A percentile compares a stretch with the other conserved stretches of the same genome.
Conservation (phyloP, 2,888 invertebrate species). For the Galerucella nymphaeae region DNA sequence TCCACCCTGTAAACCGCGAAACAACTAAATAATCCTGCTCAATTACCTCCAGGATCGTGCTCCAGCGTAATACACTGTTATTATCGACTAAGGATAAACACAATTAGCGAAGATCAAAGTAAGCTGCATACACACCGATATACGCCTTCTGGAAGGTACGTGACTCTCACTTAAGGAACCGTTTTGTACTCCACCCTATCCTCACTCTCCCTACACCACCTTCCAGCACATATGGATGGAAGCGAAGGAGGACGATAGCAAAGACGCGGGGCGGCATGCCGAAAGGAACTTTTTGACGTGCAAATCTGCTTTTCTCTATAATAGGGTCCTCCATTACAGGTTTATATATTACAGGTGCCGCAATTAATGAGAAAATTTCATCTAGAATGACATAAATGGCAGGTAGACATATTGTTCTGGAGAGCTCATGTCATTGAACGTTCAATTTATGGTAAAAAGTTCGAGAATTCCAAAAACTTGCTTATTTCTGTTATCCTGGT, state of each 20-base stretch:
- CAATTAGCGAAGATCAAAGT: conserved; percentile 58
- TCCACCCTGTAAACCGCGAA: conserved; percentile 24
- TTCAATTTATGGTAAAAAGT: no score
- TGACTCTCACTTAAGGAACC: conserved; percentile 57
- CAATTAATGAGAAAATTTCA: neutral
- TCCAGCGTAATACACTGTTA: conserved; percentile 40
- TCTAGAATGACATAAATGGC: no score
- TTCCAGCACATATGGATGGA: conserved; percentile 56
- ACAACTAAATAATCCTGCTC: conserved; percentile 39
- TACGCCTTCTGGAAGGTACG: conserved; percentile 59
- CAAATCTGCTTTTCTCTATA: conserved; percentile 21
- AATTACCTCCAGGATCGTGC: conserved; percentile 40
- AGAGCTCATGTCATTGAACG: no score
- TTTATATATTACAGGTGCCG: neutral
- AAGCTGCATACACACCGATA: conserved; percentile 56
- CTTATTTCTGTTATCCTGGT: no score
- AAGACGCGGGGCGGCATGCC: conserved; percentile 29
- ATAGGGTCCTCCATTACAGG: neutral
- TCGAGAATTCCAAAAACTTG: no score
- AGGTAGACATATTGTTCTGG: no score
- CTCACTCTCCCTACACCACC: conserved; percentile 56
- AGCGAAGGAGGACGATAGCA: neutral
- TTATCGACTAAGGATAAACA: conserved; percentile 55
- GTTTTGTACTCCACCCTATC: conserved; percentile 51
- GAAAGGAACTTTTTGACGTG: conserved; percentile 36